A percentile compares a stretch with the other conserved stretches of the same genome.
Evolutionary conservation across 1,140 invertebrate species (phyloP).

Genomic region (Bombus difficillimus): DNA sequence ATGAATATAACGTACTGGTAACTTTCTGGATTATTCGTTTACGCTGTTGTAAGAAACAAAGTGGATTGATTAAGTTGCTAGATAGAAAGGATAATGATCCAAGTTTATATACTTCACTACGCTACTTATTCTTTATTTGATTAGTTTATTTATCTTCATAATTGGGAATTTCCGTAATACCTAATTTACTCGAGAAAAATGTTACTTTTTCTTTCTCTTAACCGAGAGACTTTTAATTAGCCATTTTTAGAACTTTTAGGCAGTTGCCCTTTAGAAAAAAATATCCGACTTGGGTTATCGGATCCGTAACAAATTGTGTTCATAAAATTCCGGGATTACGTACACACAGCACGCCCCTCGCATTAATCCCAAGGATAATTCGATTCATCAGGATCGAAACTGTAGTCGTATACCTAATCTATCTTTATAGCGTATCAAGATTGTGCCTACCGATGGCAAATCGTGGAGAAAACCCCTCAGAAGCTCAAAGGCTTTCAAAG

Average conservation of each 20-base stretch:
- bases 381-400: conserved; percentile 54
- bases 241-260: neutral
- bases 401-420: conserved; percentile 51
- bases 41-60: no score
- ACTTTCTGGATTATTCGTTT: neutral
- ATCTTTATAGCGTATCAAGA: conserved; percentile 49
- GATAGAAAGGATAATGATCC: neutral
- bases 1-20: neutral
- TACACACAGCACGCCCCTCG: conserved; percentile 32
- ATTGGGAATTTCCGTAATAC: neutral
- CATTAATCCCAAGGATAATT: conserved; percentile 65
- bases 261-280: no score
- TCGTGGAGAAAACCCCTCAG: conserved; percentile 55
- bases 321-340: conserved; percentile 59
- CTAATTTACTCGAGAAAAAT: neutral
- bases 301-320: conserved; percentile 28
- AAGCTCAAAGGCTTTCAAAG: conserved; percentile 33
- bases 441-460: conserved; percentile 38
- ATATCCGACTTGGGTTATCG: neutral
- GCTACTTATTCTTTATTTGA: neutral
- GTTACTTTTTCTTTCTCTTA: neutral
- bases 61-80: neutral
- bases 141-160: neutral
- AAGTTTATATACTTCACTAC: neutral
- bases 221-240: neutral